Evolutionary conservation across 35 echinoderm and acorn worm genomes (phyloP).

Genomic region (Amphiura filiformis): DNA sequence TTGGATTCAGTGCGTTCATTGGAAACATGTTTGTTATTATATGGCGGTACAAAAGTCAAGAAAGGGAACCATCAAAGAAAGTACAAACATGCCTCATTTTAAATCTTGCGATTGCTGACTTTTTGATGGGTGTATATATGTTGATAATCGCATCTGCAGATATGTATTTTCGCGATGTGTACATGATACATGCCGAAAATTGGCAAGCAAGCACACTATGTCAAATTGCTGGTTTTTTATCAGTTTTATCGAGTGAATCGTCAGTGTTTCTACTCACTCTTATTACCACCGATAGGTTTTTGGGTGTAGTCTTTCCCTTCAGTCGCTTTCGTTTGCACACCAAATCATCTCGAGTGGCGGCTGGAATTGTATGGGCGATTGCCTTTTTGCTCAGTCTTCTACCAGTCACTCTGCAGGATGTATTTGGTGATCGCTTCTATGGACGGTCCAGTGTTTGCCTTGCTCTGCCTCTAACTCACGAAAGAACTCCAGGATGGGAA

Average conservation of each 20-base stretch:
- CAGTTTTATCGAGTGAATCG: slow-evolving; percentile 78
- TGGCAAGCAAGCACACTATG: slow-evolving; percentile 74
- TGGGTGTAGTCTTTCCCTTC: slow-evolving; percentile 85
- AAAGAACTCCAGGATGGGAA: slow-evolving; percentile 79
- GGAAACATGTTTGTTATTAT: slow-evolving; percentile 86
- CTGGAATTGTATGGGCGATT: slow-evolving; percentile 56
- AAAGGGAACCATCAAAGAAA: slow-evolving; percentile 67
- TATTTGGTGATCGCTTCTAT: slow-evolving; percentile 73
- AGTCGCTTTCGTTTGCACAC: slow-evolving; percentile 72
- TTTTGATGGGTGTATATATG: slow-evolving; percentile 94
- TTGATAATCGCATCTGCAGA: slow-evolving; percentile 89
- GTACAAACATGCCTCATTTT: slow-evolving; percentile 92
- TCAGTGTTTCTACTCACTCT: slow-evolving; percentile 86
- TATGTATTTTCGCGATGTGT: slow-evolving; percentile 66
- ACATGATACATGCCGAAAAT: slow-evolving; percentile 91
- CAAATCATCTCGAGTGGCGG: slow-evolving; percentile 61
- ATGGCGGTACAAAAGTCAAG: slow-evolving; percentile 58
- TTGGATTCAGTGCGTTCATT: slow-evolving; percentile 81
- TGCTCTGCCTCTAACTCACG: slow-evolving; percentile 65
- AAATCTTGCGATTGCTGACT: slow-evolving; percentile 80
- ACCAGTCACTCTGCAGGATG: slow-evolving; percentile 48
- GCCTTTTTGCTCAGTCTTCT: slow-evolving; percentile 74
- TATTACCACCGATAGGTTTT: slow-evolving; percentile 80
- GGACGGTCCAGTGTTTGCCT: slow-evolving; percentile 90
- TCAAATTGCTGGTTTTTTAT: slow-evolving; percentile 74